Base-by-base conservation (phyloP, 2,888 invertebrate species). In the Mellilla xanthometata region DNA sequence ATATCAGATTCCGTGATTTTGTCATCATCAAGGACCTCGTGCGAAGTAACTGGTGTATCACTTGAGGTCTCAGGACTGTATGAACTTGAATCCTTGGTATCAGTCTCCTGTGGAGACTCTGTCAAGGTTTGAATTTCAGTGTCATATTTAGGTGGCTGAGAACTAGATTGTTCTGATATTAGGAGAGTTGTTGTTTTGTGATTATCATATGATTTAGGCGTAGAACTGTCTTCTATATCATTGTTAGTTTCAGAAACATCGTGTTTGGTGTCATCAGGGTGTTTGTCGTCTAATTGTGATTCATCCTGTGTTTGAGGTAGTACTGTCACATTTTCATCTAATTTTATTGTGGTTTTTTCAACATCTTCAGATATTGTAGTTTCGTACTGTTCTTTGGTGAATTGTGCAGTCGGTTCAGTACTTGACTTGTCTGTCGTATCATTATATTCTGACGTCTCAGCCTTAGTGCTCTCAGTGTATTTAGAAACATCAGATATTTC, bases 71-170 rank as follows among this genome's bases (percentile, higher is more conserved):
- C 39, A 12, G 42, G 27, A 19, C 24, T 12, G 13, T 12, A 34
- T 32, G 43, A 28, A 24, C 39, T 33, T n/a, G 19, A 24, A n/a
- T 38, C 39, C 34, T 46, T 36, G 4, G 12, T 2, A 5, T 30
- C 22, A 1, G 26, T n/a, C 22, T 29, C 28, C 24, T 45, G 42
- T n/a, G 44, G 29, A 36, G 24, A 29, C 30, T 48, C 39, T 12
- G 39, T 47, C n/a, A n/a, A n/a, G n/a, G n/a, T 19, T 19, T 19
- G 19, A 6, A 19, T 19, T 19, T 19, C 19, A n/a, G n/a, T n/a
- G n/a, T n/a, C n/a, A n/a, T n/a, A n/a, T 32, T 34, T 28, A 26
- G 33, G 12, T 10, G 29, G 12, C 32, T 39, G 32, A 10, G 45
- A 23, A 11, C 24, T 39, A 12, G 30, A 3, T 30, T 45, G 30